These are phyloP conservation scores for Archips crataeganus DNA, from an alignment of 2,888 invertebrate genomes.

Conservation along the genomic window DNA sequence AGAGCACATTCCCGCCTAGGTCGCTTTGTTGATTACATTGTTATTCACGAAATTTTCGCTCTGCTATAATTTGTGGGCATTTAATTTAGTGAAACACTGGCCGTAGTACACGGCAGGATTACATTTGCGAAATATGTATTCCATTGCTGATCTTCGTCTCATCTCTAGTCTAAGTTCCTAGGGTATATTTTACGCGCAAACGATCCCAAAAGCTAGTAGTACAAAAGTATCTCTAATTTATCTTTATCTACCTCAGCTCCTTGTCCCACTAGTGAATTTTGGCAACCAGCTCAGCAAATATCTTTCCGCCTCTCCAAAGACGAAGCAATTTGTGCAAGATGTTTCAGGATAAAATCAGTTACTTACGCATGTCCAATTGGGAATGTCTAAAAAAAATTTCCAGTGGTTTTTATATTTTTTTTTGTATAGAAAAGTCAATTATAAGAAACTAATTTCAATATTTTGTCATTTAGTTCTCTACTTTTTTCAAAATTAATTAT, in stretches of 20 bases:
- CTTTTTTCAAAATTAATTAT: too few relatives aligned
- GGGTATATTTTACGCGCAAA: too few relatives aligned
- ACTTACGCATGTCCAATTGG: background rate
- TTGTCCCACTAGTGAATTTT: too few relatives aligned
- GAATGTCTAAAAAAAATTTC: too few relatives aligned
- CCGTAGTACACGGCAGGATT: constrained; percentile 5
- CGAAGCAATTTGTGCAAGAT: too few relatives aligned
- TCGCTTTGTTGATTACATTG: constrained; percentile 58
- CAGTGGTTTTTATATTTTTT: too few relatives aligned
- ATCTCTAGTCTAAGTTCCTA: background rate
- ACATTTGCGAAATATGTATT: constrained; percentile 20
- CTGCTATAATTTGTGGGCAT: constrained; percentile 55
- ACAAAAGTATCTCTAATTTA: background rate
- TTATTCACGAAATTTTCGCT: constrained; percentile 65
- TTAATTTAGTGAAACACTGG: constrained; percentile 36
- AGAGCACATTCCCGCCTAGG: constrained; percentile 51
- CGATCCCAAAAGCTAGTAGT: too few relatives aligned
- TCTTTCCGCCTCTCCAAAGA: too few relatives aligned
- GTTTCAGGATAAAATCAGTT: background rate
- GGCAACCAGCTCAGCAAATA: too few relatives aligned
- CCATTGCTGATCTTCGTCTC: background rate
- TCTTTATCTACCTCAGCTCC: background rate
- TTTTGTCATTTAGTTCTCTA: too few relatives aligned
- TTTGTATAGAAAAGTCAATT: too few relatives aligned
- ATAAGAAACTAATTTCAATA: too few relatives aligned